Evolutionary conservation across 2,888 invertebrate species (phyloP).

Genomic region (Vandiemenella viatica): DNA sequence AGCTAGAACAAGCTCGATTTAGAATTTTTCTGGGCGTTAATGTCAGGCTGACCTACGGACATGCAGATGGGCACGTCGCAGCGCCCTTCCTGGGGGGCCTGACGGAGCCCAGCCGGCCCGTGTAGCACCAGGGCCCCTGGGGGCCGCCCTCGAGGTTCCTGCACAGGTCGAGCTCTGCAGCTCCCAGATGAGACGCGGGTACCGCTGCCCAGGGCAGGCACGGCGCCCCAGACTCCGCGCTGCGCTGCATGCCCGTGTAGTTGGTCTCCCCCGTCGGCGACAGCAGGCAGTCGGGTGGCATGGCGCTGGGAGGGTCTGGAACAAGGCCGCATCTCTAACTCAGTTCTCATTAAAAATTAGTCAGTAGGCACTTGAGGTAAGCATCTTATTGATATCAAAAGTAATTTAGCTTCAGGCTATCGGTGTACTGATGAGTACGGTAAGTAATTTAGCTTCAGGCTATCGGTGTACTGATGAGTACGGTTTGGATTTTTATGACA

Average conservation of each 20-base stretch:
- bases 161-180: constrained; percentile 7
- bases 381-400: no score
- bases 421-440: no score
- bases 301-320: constrained; percentile 17
- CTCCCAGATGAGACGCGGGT: neutral
- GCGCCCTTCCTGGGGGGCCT: no score
- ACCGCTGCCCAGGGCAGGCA: constrained; percentile 14
- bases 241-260: constrained; percentile 31
- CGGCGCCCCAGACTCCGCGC: constrained; percentile 26
- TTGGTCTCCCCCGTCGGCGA: constrained; percentile 23
- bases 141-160: constrained; percentile 10
- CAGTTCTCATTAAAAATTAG: no score
- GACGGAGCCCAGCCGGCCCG: neutral
- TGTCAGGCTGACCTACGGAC: neutral
- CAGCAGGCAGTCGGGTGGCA: constrained; percentile 31
- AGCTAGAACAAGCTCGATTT: no score
- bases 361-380: no score
- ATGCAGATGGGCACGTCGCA: neutral
- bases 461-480: no score
- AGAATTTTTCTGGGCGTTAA: no score
- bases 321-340: no score
- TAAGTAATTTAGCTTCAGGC: no score
- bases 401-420: no score
- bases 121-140: constrained; percentile 11
- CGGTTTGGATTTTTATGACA: no score